Base-by-base conservation (phyloP, 2,113 vertebrate genomes). In the Gymnocephalus cernua region DNA sequence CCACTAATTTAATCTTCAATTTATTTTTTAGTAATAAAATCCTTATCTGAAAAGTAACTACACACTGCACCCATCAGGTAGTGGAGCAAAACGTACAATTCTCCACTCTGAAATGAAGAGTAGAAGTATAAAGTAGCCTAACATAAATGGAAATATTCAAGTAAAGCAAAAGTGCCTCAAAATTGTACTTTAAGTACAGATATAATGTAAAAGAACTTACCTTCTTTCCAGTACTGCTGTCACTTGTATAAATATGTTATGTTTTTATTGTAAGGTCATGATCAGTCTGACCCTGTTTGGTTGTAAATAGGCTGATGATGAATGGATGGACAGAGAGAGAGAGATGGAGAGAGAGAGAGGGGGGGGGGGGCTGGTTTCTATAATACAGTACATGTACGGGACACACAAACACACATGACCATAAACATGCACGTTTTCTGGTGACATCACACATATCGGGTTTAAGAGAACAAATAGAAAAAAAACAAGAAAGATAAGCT, bases 381-480 rank as follows among this genome's bases (percentile, higher is more conserved):
- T 79, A 76, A 69, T 64, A 58, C 35, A 8, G 35, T 35, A 35
- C 27, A 32, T 23, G 15, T 58, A 59, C 56, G 18, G 16, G 14
- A 25, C 53, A 16, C 11, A 4, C 10, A 54, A 9, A 41, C 23
- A 35, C 4, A 66, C 47, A 54, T 4, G 18, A 19, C 6, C 61
- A 25, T 38, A 32, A 74, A 74, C 27, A 70, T n/a, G 1, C 16
- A 35, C 0, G 29, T 63, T 51, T 35, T 48, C 18, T 32, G 18
- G 25, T 84, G 81, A 87, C 73, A 54, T 77, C 81, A 83, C 57
- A 18, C 18, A 45, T 35, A 38, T 53, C 2, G 0, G 25, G 48
- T 54, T 38, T 72, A 29, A 38, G 35, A 45, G 6, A n/a, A 64
- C 32, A 29, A 29, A 29, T n/a, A 41, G 27, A 80, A 50, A 53